Percentiles rank a stretch among this genome's conserved stretches.
phyloP scores from a whole-genome alignment of 1,140 invertebrate species.

The Papilio aristodemus region DNA sequence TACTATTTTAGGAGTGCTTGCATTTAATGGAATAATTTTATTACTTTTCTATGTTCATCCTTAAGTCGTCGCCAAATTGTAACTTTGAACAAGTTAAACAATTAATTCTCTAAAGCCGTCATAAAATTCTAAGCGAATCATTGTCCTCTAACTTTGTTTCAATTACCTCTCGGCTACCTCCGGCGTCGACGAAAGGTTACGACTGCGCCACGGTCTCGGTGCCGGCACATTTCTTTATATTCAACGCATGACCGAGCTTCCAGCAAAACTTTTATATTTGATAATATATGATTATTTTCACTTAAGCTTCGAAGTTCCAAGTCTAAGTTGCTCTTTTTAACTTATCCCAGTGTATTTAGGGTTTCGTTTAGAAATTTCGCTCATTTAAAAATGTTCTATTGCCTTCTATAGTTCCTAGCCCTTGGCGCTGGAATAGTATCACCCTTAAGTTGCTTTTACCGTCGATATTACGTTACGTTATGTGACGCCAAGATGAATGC shows the following conservation, averaged over 20 bases:
- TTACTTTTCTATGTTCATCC: background rate
- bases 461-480: conserved; percentile 37
- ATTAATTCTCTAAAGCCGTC: conserved; percentile 23
- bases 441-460: conserved; percentile 36
- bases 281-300: conserved; percentile 44
- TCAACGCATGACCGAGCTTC: conserved; percentile 35
- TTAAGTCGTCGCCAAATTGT: background rate
- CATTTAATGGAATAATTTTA: background rate
- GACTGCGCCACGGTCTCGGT: conserved; percentile 33
- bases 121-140: conserved; percentile 21
- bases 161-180: conserved; percentile 39
- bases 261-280: conserved; percentile 41
- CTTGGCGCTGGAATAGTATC: conserved; percentile 30
- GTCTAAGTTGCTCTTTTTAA: conserved; percentile 9
- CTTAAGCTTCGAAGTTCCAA: conserved; percentile 34
- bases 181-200: conserved; percentile 36
- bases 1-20: too few species aligned
- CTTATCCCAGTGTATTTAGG: conserved; percentile 27
- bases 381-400: conserved; percentile 33
- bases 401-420: conserved; percentile 27
- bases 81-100: conserved; percentile 2
- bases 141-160: conserved; percentile 34
- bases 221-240: conserved; percentile 37
- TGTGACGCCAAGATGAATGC: conserved; percentile 28
- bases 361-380: conserved; percentile 11